Evolutionary conservation across 2,113 vertebrate genomes (phyloP).

Genomic region (Notiomystis cincta): DNA sequence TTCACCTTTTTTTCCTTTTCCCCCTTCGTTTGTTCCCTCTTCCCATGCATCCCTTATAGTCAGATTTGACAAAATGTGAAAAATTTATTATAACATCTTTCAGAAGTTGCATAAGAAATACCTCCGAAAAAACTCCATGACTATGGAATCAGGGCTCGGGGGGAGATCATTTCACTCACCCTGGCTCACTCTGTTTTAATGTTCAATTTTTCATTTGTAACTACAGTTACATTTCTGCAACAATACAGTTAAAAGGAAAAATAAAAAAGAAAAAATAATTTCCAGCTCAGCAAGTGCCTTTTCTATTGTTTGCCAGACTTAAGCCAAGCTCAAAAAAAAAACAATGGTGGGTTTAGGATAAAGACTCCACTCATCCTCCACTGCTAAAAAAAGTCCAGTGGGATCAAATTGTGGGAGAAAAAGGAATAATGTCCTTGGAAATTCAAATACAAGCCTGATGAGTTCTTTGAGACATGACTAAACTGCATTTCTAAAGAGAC

Average conservation of each 20-base stretch:
- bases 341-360: not conserved
- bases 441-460: not conserved
- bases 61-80: constrained; percentile 7
- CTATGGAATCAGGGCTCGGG: not conserved
- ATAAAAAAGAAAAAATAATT: not conserved
- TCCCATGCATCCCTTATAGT: not conserved
- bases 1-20: not conserved
- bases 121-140: not conserved
- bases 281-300: not conserved
- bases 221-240: not conserved
- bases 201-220: not conserved
- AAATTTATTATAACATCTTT: not conserved
- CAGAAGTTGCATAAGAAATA: not conserved
- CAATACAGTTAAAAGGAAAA: not conserved
- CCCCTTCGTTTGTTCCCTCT: not conserved
- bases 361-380: not conserved
- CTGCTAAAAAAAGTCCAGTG: not conserved
- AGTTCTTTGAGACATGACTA: not conserved
- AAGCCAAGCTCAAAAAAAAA: not conserved
- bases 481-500: not conserved
- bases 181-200: not conserved
- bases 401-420: not conserved
- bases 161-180: not conserved
- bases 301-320: not conserved
- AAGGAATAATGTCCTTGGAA: not conserved